phyloP scores from a whole-genome alignment of 2,888 invertebrate genomes.

The Chironomus riparius region DNA sequence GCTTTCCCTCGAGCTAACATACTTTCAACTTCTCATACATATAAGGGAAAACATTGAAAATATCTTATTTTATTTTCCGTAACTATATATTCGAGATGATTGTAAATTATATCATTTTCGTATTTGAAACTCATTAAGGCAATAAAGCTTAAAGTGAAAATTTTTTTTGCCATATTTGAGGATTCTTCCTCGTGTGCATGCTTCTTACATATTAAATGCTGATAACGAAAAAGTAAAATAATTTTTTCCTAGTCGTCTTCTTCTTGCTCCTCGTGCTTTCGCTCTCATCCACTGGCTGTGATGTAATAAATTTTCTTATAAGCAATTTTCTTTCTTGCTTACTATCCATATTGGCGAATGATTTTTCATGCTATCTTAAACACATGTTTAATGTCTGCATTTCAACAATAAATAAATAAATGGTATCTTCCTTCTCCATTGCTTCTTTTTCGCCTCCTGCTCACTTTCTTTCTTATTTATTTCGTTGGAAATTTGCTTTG shows the following conservation, averaged over 20 bases:
- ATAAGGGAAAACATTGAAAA: no score
- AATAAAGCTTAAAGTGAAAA: no score
- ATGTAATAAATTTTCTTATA: constrained; percentile 16
- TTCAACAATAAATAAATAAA: background rate
- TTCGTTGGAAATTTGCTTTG: no score
- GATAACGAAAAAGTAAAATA: background rate
- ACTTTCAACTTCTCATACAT: no score
- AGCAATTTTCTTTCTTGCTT: background rate
- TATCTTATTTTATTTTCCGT: no score
- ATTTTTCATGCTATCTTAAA: background rate
- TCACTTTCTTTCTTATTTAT: no score
- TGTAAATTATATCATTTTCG: constrained; percentile 16
- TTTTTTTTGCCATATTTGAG: background rate
- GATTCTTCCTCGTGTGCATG: background rate
- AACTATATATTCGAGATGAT: background rate
- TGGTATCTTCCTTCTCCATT: background rate
- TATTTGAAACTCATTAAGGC: constrained; percentile 17
- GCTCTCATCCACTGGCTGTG: background rate
- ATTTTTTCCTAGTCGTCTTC: background rate
- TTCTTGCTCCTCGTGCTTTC: background rate
- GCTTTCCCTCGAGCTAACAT: background rate
- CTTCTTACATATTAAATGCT: background rate
- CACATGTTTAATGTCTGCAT: background rate
- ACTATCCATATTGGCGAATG: background rate
- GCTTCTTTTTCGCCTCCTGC: no score